Evolutionary conservation across 2,113 vertebrate species (phyloP), one percentile per base, ranked within the genome.

Genomic region (Electrona antarctica): DNA sequence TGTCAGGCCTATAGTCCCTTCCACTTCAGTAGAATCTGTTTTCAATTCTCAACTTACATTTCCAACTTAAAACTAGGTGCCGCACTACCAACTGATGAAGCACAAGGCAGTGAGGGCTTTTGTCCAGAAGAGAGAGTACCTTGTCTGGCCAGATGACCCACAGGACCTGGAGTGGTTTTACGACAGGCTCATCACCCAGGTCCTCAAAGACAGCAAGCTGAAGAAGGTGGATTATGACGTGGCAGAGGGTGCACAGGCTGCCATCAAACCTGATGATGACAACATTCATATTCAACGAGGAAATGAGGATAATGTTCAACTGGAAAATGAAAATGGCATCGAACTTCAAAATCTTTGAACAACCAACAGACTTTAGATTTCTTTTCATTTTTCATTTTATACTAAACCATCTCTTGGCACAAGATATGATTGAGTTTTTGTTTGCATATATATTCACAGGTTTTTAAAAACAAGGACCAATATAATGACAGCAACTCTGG

Each of bases 81-180:
- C 95, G 15, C 93, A 88, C 0, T 97, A 94, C 87, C 94, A 94
- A 49, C 82, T 99, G 63, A 94, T 93, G 93, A 97, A 87, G 76
- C 93, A 91, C 47, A 80, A 90, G 15, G 78, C 92, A 0, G 70
- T 97, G 67, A 64, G 92, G 66, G 84, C 86, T 0, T 97, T 95
- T 13, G 77, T 95, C 13, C 91, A 88, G 87, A 95, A 83, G 65
- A 92, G 81, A 46, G 87, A 12, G 0, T 98, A 95, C 74, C 71
- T 97, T 33, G 60, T 33, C 48, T 98, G 97, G 96, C 96, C 96
- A 0, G 95, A 97, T 74, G 96, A 97, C 69, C 87, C 87, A 29
- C 95, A 97, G 85, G 96, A 97, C 61, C 49, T 96, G 4, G 90
- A 87, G 5, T 97, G 95, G 94, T 97, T 98, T 90, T 93, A 95